These are phyloP conservation scores for Geotrupes spiniger DNA, from an alignment of 2,888 invertebrate species.

Conservation along the genomic window DNA sequence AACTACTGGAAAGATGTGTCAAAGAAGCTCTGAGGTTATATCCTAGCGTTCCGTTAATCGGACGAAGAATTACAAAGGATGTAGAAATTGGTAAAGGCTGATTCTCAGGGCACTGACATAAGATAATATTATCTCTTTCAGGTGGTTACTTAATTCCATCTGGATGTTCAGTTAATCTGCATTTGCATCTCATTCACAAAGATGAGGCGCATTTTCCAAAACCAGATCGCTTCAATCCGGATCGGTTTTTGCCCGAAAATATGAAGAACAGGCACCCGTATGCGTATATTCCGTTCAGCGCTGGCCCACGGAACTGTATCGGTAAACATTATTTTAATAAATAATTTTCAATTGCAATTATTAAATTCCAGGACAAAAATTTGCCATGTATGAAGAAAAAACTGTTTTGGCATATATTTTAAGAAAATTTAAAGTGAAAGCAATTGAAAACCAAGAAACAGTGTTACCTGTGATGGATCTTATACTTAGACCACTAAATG, in stretches of 20 bases:
- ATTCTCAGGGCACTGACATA: not conserved
- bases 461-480: not conserved
- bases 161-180: constrained; percentile 33
- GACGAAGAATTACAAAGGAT: constrained; percentile 48
- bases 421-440: too few relatives aligned
- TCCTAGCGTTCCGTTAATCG: constrained; percentile 55
- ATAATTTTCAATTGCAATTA: too few relatives aligned
- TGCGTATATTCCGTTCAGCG: too few relatives aligned
- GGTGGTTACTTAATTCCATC: constrained; percentile 38
- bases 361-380: too few relatives aligned
- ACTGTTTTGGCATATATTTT: too few relatives aligned
- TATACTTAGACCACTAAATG: constrained; percentile 11
- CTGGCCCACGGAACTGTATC: too few relatives aligned
- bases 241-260: too few relatives aligned
- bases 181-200: constrained; percentile 43
- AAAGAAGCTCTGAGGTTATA: constrained; percentile 56
- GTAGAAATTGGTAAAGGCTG: constrained; percentile 37
- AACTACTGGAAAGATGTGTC: constrained; percentile 55
- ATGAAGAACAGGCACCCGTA: too few relatives aligned
- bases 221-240: constrained; percentile 42
- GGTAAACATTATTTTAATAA: too few relatives aligned
- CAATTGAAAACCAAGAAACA: constrained; percentile 2
- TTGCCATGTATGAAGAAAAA: too few relatives aligned
- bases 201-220: constrained; percentile 43
- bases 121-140: constrained; percentile 22